phyloP scores from a whole-genome alignment of 1,140 invertebrate genomes.

The Chionoecetes opilio region DNA sequence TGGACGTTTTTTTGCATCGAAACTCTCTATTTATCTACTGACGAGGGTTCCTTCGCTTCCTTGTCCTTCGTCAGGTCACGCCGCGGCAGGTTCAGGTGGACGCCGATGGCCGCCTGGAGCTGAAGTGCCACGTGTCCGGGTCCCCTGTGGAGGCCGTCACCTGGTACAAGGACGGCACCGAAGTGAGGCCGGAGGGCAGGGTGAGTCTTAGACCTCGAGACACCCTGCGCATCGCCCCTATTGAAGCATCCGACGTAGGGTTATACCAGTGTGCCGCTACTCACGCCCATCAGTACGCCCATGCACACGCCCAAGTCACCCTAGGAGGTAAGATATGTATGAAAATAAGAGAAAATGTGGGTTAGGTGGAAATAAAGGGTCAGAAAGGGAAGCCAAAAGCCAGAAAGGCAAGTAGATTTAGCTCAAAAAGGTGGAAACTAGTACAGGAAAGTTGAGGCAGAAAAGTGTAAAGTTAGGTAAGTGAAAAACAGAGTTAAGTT shows the following conservation, averaged over 20 bases:
- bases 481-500: too few relatives aligned
- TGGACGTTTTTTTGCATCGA: background rate
- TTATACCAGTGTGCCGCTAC: conserved; percentile 65
- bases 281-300: conserved; percentile 60
- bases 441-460: too few relatives aligned
- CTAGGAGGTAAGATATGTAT: conserved; percentile 50
- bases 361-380: too few relatives aligned
- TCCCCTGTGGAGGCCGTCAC: conserved; percentile 71
- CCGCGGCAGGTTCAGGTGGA: conserved; percentile 59
- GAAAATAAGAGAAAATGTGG: background rate
- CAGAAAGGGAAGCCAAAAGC: background rate
- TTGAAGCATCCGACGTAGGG: conserved; percentile 50
- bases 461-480: too few relatives aligned
- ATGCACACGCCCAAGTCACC: conserved; percentile 64
- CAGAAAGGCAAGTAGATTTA: background rate
- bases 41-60: background rate
- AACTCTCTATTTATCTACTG: background rate
- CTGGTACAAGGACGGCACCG: conserved; percentile 64
- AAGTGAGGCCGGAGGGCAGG: conserved; percentile 35
- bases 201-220: conserved; percentile 43
- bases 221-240: conserved; percentile 34
- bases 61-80: conserved; percentile 15
- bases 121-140: conserved; percentile 61
- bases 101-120: conserved; percentile 57
- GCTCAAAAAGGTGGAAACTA: background rate